phyloP scores from a whole-genome alignment of 2,113 vertebrate species.

The Zapus hudsonius region DNA sequence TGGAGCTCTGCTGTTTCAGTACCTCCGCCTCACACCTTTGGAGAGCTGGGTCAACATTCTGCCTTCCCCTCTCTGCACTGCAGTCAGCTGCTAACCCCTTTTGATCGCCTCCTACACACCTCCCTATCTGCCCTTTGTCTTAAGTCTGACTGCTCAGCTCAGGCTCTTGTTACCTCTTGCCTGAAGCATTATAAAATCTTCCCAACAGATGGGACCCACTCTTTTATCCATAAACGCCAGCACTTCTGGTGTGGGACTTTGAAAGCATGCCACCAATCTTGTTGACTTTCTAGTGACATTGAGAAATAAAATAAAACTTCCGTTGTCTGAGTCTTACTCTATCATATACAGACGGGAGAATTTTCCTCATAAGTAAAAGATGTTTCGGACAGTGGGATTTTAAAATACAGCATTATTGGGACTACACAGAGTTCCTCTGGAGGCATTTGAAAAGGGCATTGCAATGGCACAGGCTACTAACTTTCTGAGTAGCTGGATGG shows the following conservation, averaged over 20 bases:
- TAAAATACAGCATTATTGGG: neutral
- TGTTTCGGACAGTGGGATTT: neutral
- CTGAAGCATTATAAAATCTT: constrained; percentile 57
- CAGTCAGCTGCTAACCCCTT: constrained; percentile 54
- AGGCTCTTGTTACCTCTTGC: constrained; percentile 66
- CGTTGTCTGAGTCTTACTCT: constrained; percentile 10
- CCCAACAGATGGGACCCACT: constrained; percentile 5
- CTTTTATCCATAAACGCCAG: constrained; percentile 4
- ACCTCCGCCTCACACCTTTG: neutral
- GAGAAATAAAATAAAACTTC: constrained; percentile 34
- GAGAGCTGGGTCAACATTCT: neutral
- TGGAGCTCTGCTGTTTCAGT: too few species aligned
- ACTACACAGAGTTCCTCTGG: neutral
- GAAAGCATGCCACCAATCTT: neutral
- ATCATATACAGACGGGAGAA: neutral
- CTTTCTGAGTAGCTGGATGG: neutral
- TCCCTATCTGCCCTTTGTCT: constrained; percentile 55
- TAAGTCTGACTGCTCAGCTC: constrained; percentile 63
- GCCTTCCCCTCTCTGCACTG: neutral
- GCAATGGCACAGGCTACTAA: neutral
- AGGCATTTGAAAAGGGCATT: neutral
- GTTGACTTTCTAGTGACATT: neutral
- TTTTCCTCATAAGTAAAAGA: constrained; percentile 11
- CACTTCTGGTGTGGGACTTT: constrained; percentile 24
- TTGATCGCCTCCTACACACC: constrained; percentile 55